These are phyloP conservation scores for Myiagra hebetior DNA, from an alignment of 2,113 vertebrate genomes.

Conservation along the genomic window DNA sequence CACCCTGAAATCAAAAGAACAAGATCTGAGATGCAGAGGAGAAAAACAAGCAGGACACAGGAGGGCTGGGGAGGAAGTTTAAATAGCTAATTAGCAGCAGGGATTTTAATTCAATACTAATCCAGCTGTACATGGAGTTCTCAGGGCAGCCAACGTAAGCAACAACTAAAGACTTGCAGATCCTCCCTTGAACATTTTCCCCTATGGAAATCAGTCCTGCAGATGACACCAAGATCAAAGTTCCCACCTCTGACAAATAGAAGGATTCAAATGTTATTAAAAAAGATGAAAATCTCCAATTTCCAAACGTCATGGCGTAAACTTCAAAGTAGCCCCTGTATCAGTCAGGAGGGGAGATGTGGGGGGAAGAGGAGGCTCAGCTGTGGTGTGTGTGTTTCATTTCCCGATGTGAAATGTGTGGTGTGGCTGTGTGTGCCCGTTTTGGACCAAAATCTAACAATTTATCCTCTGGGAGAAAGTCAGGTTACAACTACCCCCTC, in stretches of 20 bases:
- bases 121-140: neutral
- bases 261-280: constrained; percentile 27
- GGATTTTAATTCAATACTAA: neutral
- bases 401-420: neutral
- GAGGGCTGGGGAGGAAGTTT: neutral
- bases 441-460: no score
- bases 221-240: constrained; percentile 29
- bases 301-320: neutral
- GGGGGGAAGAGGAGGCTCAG: neutral
- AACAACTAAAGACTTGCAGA: neutral
- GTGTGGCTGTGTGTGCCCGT: neutral
- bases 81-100: neutral
- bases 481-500: no score
- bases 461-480: no score
- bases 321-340: neutral
- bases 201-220: constrained; percentile 20
- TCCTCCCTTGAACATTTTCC: neutral
- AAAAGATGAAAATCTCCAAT: constrained; percentile 16
- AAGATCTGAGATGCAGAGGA: neutral
- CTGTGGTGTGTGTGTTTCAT: rapidly evolving
- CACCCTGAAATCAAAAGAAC: neutral
- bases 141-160: neutral
- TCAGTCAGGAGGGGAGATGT: neutral
- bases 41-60: neutral
- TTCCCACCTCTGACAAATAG: neutral